Conservation (phyloP, 1,140 invertebrate genomes). For the Lineus longissimus region DNA sequence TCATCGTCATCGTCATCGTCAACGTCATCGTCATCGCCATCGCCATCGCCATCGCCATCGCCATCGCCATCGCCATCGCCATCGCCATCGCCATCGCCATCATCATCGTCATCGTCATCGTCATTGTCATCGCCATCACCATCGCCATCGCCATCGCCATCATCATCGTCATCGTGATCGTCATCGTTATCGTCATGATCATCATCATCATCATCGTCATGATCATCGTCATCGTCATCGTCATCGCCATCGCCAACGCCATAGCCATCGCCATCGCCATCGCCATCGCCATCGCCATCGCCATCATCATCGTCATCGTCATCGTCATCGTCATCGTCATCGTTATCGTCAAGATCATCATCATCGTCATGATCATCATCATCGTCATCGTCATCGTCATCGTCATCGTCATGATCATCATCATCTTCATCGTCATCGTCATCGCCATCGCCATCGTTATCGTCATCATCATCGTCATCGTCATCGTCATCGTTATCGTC, state of each 20-base stretch:
- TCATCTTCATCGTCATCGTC: not conserved
- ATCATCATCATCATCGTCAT: too few relatives aligned
- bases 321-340: too few relatives aligned
- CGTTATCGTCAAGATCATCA: too few relatives aligned
- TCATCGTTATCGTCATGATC: not conserved
- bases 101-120: not conserved
- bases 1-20: not conserved
- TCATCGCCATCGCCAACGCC: not conserved
- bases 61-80: not conserved
- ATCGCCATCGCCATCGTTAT: slow-evolving; percentile 10
- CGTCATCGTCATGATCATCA: too few relatives aligned
- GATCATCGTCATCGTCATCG: not conserved
- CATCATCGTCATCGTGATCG: not conserved
- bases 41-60: not conserved
- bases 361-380: too few relatives aligned
- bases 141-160: not conserved
- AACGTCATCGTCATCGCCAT: too few relatives aligned
- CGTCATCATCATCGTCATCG: slow-evolving; percentile 19
- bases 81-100: not conserved
- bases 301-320: not conserved
- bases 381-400: not conserved
- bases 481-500: slow-evolving; percentile 24
- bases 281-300: not conserved
- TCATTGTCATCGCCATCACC: slow-evolving; percentile 14
- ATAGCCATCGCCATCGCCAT: not conserved